Base-by-base conservation (phyloP, 2,888 invertebrate species). In the Crioceris asparagi region DNA sequence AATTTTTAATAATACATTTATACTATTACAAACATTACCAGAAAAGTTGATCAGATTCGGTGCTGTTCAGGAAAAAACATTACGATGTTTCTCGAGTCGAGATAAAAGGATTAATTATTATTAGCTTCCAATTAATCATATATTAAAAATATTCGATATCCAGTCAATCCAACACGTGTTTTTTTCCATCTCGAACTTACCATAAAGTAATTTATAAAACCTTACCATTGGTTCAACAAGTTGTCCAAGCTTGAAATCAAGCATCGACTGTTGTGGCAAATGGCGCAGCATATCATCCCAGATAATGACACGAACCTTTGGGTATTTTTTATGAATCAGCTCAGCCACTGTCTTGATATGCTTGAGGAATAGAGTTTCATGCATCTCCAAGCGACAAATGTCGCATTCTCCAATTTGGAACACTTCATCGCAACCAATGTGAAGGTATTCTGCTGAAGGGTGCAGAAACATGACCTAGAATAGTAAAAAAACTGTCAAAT, bases 241-340 rank as follows among this genome's bases (percentile, higher is more conserved):
- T 19, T 68, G 65, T 1, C 79, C 78, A 11, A 84, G 66, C 27
- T 73, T 71, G 17, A 71, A 72, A 42, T 74, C 72, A 38, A 74
- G 66, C 62, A 80, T 65, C 41, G 70, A 69, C 42, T 72, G 70
- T 30, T 72, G 61, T 2, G 74, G 67, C 46, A 80, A 67, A 49
- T 76, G 75, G 1, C 83, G 62, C 37, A 85, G 60, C 82, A 85
- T 84, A 57, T 85, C 85, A 53, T 85, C 84, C 85, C 85, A 85
- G 52, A 85, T 77, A 39, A 85, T 74, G 1, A 79, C 68, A 11
- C 68, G 70, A 14, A 79, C 56, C 12, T 68, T 62, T 0, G 73
- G 70, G 62, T 77, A 74, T 32, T 68, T 71, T 7, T 65, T 62
- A 29, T 70, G 71, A 10, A 83, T 70, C 45, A 77, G 70, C 29